Evolutionary conservation across 2,797 vertebrate genomes (phyloP).

Genomic region (Tangara arthus): DNA sequence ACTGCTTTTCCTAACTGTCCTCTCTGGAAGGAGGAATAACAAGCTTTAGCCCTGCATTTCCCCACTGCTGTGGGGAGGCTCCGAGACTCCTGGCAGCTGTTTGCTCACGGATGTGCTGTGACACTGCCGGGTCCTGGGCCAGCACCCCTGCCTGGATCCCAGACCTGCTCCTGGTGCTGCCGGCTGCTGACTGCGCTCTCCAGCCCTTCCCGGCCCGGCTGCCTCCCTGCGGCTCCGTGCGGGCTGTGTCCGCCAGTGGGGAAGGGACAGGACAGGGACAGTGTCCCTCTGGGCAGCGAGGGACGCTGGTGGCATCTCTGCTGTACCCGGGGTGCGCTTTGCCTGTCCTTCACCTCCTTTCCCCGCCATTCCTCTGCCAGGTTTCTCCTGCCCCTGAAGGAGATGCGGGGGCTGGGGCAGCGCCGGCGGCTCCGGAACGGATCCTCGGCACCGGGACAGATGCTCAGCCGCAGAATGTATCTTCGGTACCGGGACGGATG

Average conservation of each 20-base stretch:
- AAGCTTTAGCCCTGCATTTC: not conserved
- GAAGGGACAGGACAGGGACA: not conserved
- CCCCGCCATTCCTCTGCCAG: not conserved
- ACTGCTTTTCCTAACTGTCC: not conserved
- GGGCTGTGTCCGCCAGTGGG: rapidly evolving
- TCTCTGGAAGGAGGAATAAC: not conserved
- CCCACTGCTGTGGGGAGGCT: rapidly evolving
- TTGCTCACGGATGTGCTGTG: rapidly evolving
- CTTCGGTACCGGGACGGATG: too few species aligned
- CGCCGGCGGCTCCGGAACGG: not conserved
- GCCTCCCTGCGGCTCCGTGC: rapidly evolving
- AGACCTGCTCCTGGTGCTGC: rapidly evolving
- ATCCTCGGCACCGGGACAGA: too few species aligned
- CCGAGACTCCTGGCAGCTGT: rapidly evolving
- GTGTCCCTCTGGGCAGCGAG: not conserved
- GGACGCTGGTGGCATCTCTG: not conserved
- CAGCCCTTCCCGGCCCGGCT: rapidly evolving
- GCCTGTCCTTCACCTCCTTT: not conserved
- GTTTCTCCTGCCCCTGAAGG: not conserved
- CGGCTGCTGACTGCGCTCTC: rapidly evolving
- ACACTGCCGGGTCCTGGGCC: rapidly evolving
- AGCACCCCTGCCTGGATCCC: not conserved
- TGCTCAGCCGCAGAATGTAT: not conserved
- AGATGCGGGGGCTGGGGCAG: not conserved
- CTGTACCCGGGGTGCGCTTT: too few species aligned